Evolutionary conservation across 2,888 invertebrate species (phyloP).

Genomic region (Petrolisthes manimaculis): DNA sequence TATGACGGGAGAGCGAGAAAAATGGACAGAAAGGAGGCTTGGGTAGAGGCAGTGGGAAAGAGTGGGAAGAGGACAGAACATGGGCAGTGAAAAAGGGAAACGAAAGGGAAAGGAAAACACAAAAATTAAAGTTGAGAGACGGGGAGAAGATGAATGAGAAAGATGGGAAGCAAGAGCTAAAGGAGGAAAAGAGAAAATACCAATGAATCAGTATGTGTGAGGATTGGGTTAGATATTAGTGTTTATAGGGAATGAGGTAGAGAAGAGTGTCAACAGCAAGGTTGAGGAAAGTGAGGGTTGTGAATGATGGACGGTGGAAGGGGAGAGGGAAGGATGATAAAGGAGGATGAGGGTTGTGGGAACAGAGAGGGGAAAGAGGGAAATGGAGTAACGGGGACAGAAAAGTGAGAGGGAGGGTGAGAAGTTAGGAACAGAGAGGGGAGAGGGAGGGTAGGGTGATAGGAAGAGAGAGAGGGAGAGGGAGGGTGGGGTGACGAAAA

Average conservation of each 20-base stretch:
- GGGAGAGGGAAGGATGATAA: not conserved
- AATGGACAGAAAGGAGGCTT: not conserved
- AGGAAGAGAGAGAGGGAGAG: not conserved
- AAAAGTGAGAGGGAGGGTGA: not conserved
- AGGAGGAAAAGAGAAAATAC: no score
- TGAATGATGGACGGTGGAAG: not conserved
- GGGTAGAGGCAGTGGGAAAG: not conserved
- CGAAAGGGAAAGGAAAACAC: no score
- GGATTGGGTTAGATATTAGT: no score
- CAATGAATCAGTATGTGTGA: no score
- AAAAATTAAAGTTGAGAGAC: no score
- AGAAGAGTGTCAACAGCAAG: no score
- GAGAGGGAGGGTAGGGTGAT: not conserved
- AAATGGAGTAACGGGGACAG: not conserved
- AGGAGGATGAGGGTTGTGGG: not conserved
- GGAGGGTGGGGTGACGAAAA: not conserved
- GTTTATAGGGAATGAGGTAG: no score
- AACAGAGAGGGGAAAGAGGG: not conserved
- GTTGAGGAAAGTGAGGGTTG: no score
- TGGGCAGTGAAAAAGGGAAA: no score
- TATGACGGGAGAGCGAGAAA: slow-evolving; percentile 5
- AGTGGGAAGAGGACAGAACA: not conserved
- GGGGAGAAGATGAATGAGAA: no score
- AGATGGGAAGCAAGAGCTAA: no score
- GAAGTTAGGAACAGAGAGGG: not conserved